phyloP scores from a whole-genome alignment of 2,113 vertebrate genomes.

The Scomber japonicus region DNA sequence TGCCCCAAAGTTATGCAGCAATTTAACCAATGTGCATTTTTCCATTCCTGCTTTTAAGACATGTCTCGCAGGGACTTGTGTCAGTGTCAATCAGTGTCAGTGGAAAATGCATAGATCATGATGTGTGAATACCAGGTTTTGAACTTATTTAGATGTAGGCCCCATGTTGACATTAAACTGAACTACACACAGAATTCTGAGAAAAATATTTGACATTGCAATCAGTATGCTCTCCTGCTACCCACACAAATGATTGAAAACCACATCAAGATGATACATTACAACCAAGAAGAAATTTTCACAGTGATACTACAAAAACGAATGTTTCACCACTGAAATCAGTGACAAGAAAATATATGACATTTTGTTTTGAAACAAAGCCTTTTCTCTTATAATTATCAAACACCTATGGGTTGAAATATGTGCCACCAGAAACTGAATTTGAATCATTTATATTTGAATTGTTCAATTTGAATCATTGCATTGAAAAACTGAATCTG shows the following conservation, averaged over 20 bases:
- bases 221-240: not conserved
- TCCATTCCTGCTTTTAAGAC: not conserved
- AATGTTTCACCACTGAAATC: no score
- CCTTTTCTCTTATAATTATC: not conserved
- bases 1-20: conserved; percentile 23
- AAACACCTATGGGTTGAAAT: not conserved
- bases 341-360: not conserved
- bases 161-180: not conserved
- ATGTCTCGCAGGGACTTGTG: not conserved
- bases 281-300: not conserved
- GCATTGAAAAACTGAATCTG: no score
- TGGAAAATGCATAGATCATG: conserved; percentile 16
- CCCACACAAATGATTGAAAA: not conserved
- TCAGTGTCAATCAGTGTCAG: conserved; percentile 30
- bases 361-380: not conserved
- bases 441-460: no score
- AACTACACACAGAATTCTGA: not conserved
- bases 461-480: no score
- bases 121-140: not conserved
- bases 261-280: not conserved
- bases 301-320: not conserved
- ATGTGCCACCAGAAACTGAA: no score
- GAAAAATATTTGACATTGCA: not conserved
- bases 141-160: no score
- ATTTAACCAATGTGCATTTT: not conserved